Evolutionary conservation across 2,113 vertebrate genomes (phyloP).

Genomic region (Romanogobio albipinnatus): DNA sequence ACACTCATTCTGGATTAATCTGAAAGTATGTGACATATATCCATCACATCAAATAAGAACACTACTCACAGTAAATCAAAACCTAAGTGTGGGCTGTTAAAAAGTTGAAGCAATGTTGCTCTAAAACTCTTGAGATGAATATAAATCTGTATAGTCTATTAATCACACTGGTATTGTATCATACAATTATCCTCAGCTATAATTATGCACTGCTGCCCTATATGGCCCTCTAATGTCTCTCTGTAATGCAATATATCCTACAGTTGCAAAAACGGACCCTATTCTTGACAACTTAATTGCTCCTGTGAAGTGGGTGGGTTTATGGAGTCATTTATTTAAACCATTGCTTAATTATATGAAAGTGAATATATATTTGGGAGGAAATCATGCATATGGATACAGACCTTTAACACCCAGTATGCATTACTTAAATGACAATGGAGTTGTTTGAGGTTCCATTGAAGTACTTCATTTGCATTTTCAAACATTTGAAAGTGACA

Average conservation of each 20-base stretch:
- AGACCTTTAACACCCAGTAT: conserved; percentile 9
- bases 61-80: background rate
- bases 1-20: background rate
- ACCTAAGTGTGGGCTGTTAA: background rate
- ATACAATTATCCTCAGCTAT: conserved; percentile 17
- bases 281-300: conserved; percentile 28
- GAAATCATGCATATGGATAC: conserved; percentile 9
- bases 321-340: conserved; percentile 1
- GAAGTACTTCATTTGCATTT: background rate
- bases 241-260: conserved; percentile 10
- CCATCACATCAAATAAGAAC: background rate
- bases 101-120: background rate
- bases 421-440: background rate
- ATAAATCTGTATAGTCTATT: background rate
- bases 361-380: conserved; percentile 4
- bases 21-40: background rate
- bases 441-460: background rate
- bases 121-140: background rate
- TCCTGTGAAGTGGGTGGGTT: background rate
- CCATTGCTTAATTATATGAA: conserved; percentile 15
- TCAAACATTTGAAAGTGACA: background rate
- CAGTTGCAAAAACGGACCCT: background rate
- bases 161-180: background rate
- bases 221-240: conserved; percentile 10
- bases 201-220: conserved; percentile 10